Base-by-base conservation (phyloP, 2,888 invertebrate species). In the Drosophila emarginata region DNA sequence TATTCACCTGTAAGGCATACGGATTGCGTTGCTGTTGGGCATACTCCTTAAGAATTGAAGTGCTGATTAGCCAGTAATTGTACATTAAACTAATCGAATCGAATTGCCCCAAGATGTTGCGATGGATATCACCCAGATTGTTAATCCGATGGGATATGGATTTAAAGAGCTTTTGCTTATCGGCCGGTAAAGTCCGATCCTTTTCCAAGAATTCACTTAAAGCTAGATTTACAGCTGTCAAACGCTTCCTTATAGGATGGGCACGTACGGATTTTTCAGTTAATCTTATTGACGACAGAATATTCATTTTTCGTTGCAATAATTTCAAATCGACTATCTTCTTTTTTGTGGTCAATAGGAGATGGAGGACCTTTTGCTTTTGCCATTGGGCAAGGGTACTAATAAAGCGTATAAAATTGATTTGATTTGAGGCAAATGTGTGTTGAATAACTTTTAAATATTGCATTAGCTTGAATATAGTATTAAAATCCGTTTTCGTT, bases 391-490 rank as follows among this genome's bases (percentile, higher is more conserved):
- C 92, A 53, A 97, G 94, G 91, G 97, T 95, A 80, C 95, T 94
- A 61, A 95, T 93, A 11, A 96, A 94, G 86, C 95, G 95, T 18
- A 95, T 94, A 60, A 98, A 94, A 74, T 94, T 93, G 72, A 95
- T 93, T 56, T 94, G 93, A 89, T 96, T 94, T 40, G 94, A 93
- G 62, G 94, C 93, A 79, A 96, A 95, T 12, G 94, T 94, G 75
- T 94, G 93, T 88, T 95, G 95, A 74, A 98, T 93, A 32, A 95
- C 94, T 92, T 97, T 97, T 39, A 97, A 91, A 70, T 96, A 93
- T 91, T 98, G 97, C 63, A 97, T 93, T 23, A 97, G 93, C 85
- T 95, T 95, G 92, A 97, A 97, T 58, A 98, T 92, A 2, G 94
- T 93, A 74, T 96, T 93, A 11, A 97, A 93, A 40, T 95, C 94